Evolutionary conservation across 2,797 vertebrate species (phyloP).

Genomic region (Helostoma temminkii): DNA sequence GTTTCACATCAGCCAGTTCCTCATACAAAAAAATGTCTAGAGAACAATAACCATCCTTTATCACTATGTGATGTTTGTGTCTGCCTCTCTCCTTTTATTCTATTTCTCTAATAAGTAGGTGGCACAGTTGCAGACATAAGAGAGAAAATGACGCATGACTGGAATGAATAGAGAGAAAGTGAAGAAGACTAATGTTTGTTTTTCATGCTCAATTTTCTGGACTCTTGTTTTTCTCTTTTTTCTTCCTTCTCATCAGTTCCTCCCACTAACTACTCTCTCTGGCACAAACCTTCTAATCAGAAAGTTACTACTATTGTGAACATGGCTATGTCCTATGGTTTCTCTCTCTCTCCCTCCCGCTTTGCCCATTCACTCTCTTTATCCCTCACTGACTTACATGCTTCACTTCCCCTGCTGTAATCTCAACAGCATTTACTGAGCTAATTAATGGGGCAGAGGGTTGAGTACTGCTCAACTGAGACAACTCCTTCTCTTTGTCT

Average conservation of each 20-base stretch:
- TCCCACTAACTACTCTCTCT: constrained; percentile 19
- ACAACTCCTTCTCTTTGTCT: constrained; percentile 62
- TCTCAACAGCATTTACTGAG: constrained; percentile 75
- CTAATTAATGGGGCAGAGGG: constrained; percentile 80
- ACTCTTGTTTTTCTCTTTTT: constrained; percentile 16
- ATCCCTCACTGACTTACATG: constrained; percentile 65
- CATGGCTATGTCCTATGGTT: constrained; percentile 12
- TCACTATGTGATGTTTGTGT: constrained; percentile 44
- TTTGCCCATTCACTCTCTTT: constrained; percentile 42
- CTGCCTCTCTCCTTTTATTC: constrained; percentile 19
- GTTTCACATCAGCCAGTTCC: constrained; percentile 33
- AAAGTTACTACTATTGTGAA: constrained; percentile 26
- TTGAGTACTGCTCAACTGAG: constrained; percentile 70
- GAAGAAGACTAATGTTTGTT: constrained; percentile 30
- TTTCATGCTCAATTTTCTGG: constrained; percentile 18
- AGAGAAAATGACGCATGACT: neutral
- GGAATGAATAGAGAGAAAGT: constrained; percentile 8
- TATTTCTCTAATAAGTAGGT: constrained; percentile 33
- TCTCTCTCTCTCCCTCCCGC: constrained; percentile 16
- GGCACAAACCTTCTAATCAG: constrained; percentile 41
- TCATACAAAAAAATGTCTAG: constrained; percentile 70
- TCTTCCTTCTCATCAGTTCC: constrained; percentile 33
- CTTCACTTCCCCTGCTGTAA: constrained; percentile 68
- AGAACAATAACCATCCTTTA: constrained; percentile 87
- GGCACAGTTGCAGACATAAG: constrained; percentile 21